A percentile compares a stretch with the other conserved stretches of the same genome.
These are phyloP conservation scores for Euwallacea similis DNA, from an alignment of 1,140 invertebrate species.

Conservation along the genomic window DNA sequence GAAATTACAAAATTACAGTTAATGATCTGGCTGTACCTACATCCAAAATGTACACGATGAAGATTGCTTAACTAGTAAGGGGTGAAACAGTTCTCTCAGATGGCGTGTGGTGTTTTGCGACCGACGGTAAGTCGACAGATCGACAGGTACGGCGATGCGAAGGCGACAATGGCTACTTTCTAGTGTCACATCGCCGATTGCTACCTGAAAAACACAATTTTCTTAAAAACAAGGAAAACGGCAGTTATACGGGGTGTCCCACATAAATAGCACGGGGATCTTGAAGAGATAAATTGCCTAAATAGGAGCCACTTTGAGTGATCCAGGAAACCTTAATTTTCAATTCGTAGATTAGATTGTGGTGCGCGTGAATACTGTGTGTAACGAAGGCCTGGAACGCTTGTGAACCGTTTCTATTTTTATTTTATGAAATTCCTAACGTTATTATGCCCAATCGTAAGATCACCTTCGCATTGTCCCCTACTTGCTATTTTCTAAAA, in stretches of 20 bases:
- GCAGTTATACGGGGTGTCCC: neutral
- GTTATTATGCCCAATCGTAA: no score
- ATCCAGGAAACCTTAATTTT: no score
- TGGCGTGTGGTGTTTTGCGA: constrained; percentile 25
- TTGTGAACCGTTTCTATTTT: no score
- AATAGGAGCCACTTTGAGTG: no score
- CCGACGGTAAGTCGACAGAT: constrained; percentile 6
- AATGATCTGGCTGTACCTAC: constrained; percentile 8
- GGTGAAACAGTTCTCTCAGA: constrained; percentile 37
- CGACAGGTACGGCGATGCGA: constrained; percentile 52
- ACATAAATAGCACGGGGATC: no score
- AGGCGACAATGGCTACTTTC: constrained; percentile 53
- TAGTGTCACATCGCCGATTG: constrained; percentile 46
- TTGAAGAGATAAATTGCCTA: no score
- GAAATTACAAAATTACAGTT: constrained; percentile 13
- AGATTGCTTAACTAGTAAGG: constrained; percentile 10
- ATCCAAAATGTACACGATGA: constrained; percentile 39
- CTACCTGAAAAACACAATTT: constrained; percentile 43
- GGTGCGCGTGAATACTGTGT: no score
- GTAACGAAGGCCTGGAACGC: no score
- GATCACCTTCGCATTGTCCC: no score
- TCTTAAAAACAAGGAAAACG: neutral
- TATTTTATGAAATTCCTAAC: no score
- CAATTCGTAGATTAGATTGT: no score
- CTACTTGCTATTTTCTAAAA: no score